Percentiles rank a stretch among this genome's conserved stretches.
These are phyloP conservation scores for Microctenopoma stevenorrisi DNA, from an alignment of 2,797 vertebrate genomes.

Conservation along the genomic window DNA sequence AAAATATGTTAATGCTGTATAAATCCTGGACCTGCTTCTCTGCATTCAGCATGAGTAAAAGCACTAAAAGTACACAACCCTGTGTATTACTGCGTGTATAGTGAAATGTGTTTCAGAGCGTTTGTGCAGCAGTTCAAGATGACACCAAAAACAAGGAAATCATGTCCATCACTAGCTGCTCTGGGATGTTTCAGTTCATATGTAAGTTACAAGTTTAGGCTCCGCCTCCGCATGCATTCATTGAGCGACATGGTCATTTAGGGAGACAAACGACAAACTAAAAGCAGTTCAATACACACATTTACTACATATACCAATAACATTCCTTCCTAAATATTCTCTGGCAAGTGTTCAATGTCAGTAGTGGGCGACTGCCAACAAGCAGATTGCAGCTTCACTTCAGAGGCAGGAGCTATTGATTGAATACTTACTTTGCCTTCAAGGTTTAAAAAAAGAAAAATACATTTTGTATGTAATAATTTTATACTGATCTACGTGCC, in stretches of 20 bases:
- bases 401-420: conserved; percentile 19
- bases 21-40: too few species aligned
- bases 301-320: conserved; percentile 11
- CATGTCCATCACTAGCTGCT: too few species aligned
- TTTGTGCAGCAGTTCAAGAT: too few species aligned
- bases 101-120: too few species aligned
- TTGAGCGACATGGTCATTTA: neutral
- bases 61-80: too few species aligned
- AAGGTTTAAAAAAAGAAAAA: neutral
- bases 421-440: conserved; percentile 12
- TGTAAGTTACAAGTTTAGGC: neutral
- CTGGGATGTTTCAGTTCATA: too few species aligned
- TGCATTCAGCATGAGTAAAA: too few species aligned
- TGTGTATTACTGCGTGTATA: too few species aligned
- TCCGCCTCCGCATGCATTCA: neutral
- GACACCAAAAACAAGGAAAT: too few species aligned
- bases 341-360: conserved; percentile 35
- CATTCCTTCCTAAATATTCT: conserved; percentile 33
- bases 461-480: neutral
- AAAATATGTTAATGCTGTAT: neutral
- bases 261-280: neutral
- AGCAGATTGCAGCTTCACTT: conserved; percentile 9
- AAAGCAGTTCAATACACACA: conserved; percentile 1
- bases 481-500: neutral
- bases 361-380: conserved; percentile 38